Base-by-base conservation (phyloP, 2,888 invertebrate genomes). In the Cerastoderma edule region DNA sequence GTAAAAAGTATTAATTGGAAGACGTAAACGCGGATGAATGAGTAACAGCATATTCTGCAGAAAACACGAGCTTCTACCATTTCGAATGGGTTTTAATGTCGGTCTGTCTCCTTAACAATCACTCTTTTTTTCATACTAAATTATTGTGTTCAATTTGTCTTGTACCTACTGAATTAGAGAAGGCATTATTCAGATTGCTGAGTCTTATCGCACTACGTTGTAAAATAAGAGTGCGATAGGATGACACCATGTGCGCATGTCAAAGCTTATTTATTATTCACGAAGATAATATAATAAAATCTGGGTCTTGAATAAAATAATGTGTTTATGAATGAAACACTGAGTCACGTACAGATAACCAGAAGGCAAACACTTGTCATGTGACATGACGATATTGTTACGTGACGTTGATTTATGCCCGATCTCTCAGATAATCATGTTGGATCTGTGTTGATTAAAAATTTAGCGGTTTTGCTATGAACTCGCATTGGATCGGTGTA, bases 331-430 rank as follows among this genome's bases (percentile, higher is more conserved):
- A 13, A 50, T 8, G 24, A 50, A 50, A 50, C 50, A 50, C 2
- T 50, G 50, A 24, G 22, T 10, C 60, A n/a, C 33, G 60, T 35
- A 39, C 60, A 39, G 13, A 2, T 10, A 16, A 60, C 60, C 60
- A 6, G 24, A n/a, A 39, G 60, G 24, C 27, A 39, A 13, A 4
- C 8, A 22, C 10, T 27, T 60, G 60, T 60, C 60, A 60, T 60
- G 27, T 60, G 60, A 60, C 60, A 60, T 33, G 60, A 39, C 16
- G 39, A 39, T 60, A 60, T 35, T 60, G 39, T 32, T 60, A 8
- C 13, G 39, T 22, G 60, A 60, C 60, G 39, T 24, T 60, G 60
- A 60, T 60, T 60, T 60, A 60, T 60, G 60, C 39, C 60, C 32
- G 60, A 60, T 60, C 32, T 22, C 39, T 5, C 60, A 4, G 60